Base-by-base conservation (phyloP, 2,797 vertebrate genomes). In the Liasis olivaceus region DNA sequence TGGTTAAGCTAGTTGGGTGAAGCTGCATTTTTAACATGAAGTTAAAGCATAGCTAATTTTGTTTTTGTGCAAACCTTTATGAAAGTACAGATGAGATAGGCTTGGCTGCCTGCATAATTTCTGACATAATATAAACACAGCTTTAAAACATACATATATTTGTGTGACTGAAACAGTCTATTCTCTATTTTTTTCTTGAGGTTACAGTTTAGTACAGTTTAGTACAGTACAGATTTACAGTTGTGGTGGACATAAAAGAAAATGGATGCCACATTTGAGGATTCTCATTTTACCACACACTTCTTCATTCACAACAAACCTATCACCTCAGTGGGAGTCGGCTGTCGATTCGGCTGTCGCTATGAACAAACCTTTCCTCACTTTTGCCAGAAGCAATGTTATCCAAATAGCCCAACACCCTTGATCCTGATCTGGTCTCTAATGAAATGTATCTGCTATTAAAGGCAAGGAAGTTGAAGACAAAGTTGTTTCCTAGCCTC, bases 401-500 rank as follows among this genome's bases (percentile, higher is more conserved):
- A 11, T 24, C n/a, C 8, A 26, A 72, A 91, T 9, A 42, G 54
- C 17, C 58, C 54, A 62, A 5, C 36, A 63, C 15, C 28, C 9
- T 60, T 15, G 56, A 59, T 59, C 2, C 31, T 60, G 69, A 42
- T 59, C 60, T 62, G 56, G 8, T 24, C n/a, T 84, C 26, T 12
- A 9, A 84, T 62, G 58, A 92, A 90, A 26, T 4, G 8, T 28
- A 31, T 54, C 84, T 59, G 2, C 59, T 58, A n/a, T 85, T n/a
- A 51, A 60, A 13, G 22, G 31, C 51, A 28, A 22, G 62, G 0
- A 42, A 9, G 14, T 15, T 4, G 47, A n/a, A 20, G 62, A n/a
- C 47, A 90, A 31, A 93, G 91, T 93, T 89, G 31, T 69, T 31
- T 93, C 94, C n/a, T 90, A 36, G 58, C 13, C 0, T 81, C 62